Evolutionary conservation across 2,888 invertebrate species (phyloP).

Genomic region (Drosophila infuscata): DNA sequence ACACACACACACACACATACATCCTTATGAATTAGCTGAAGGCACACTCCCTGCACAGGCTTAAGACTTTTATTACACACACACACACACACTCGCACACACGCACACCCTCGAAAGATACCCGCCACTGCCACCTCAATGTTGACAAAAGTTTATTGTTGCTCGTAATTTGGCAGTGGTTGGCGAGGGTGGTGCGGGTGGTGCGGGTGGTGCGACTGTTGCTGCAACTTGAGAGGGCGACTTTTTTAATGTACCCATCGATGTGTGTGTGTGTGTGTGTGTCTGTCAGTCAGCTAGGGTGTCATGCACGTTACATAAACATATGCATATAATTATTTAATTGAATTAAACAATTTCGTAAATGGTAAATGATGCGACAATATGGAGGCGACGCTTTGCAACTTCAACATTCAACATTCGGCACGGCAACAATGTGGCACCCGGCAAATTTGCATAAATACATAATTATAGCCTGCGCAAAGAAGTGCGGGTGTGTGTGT

Average conservation of each 20-base stretch:
- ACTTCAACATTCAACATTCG: constrained; percentile 34
- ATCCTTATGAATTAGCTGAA: constrained; percentile 69
- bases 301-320: constrained; percentile 67
- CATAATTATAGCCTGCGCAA: constrained; percentile 70
- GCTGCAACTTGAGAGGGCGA: constrained; percentile 33
- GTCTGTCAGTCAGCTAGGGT: constrained; percentile 48
- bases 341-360: constrained; percentile 84
- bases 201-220: constrained; percentile 40
- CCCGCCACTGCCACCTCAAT: constrained; percentile 26
- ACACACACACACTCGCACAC: constrained; percentile 6
- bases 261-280: constrained; percentile 24
- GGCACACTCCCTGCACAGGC: constrained; percentile 65
- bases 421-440: constrained; percentile 30
- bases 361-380: constrained; percentile 82
- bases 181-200: constrained; percentile 32
- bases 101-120: constrained; percentile 10
- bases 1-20: constrained; percentile 14
- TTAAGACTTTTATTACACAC: constrained; percentile 61
- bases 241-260: constrained; percentile 64
- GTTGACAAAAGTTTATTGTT: constrained; percentile 72
- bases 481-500: constrained; percentile 5
- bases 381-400: constrained; percentile 62
- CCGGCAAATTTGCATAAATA: constrained; percentile 74
- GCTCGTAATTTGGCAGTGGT: constrained; percentile 62
- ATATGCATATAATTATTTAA: constrained; percentile 82